phyloP scores from a whole-genome alignment of 2,113 vertebrate genomes.

The Lanius ludovicianus region DNA sequence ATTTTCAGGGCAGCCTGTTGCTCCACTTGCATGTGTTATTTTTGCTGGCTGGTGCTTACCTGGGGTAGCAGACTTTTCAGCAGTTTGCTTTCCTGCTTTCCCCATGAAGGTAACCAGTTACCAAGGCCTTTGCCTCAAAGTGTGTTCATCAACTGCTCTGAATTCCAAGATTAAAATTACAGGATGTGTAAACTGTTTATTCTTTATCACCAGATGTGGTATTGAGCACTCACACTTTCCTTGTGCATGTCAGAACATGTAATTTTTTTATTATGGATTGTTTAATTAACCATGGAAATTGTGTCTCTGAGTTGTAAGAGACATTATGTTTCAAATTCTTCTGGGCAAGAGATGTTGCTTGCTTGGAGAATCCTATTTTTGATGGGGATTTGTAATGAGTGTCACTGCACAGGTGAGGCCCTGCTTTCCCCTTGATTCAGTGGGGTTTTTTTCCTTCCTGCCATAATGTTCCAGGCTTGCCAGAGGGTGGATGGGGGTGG shows the following conservation, averaged over 20 bases:
- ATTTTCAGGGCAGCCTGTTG: not conserved
- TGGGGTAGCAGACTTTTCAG: not conserved
- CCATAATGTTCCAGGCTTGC: not conserved
- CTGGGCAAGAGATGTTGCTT: not conserved
- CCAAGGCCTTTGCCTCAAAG: not conserved
- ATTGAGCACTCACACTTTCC: not conserved
- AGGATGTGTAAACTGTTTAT: not conserved
- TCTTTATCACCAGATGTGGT: not conserved
- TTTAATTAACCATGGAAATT: not conserved
- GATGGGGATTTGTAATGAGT: not conserved
- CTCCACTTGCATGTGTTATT: not conserved
- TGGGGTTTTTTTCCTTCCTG: not conserved
- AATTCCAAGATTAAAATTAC: not conserved
- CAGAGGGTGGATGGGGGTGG: not conserved
- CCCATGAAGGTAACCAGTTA: not conserved
- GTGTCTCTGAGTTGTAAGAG: not conserved
- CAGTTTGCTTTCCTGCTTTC: not conserved
- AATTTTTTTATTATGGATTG: not conserved
- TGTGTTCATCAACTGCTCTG: not conserved
- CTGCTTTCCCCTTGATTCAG: not conserved
- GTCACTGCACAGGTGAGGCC: not conserved
- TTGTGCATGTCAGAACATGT: not conserved
- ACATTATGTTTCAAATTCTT: not conserved
- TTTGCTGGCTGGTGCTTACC: not conserved
- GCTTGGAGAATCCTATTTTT: not conserved